Evolutionary conservation across 2,797 vertebrate species (phyloP).

Genomic region (Crocodylus rhombifer): DNA sequence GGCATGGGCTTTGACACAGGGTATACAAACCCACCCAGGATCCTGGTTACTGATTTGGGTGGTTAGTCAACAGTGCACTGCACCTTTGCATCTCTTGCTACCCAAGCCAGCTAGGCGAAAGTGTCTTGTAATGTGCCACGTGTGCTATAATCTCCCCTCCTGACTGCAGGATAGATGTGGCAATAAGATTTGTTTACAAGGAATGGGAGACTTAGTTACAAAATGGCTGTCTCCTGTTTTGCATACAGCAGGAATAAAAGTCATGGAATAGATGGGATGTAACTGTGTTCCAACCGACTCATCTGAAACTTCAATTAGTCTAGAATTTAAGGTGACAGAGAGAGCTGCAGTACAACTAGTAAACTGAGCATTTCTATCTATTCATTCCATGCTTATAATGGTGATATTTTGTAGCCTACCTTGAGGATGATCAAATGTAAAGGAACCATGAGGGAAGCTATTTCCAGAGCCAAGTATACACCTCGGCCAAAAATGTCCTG

Average conservation of each 20-base stretch:
- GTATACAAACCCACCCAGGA: neutral
- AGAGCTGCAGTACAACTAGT: neutral
- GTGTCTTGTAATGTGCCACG: too few relatives aligned
- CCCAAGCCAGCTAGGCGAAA: too few relatives aligned
- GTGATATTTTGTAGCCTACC: neutral
- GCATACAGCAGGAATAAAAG: neutral
- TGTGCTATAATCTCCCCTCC: too few relatives aligned
- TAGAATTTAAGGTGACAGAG: rapidly evolving
- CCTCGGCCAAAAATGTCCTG: neutral
- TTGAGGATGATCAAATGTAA: neutral
- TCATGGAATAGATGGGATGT: neutral
- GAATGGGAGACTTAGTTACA: neutral
- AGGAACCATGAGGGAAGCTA: neutral
- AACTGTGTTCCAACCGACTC: neutral
- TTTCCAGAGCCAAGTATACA: rapidly evolving
- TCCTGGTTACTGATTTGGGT: neutral
- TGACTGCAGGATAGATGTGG: too few relatives aligned
- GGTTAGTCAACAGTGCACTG: rapidly evolving
- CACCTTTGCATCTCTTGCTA: neutral
- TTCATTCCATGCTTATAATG: rapidly evolving
- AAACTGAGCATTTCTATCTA: rapidly evolving
- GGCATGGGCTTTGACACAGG: too few relatives aligned
- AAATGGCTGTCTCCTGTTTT: neutral
- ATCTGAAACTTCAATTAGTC: neutral
- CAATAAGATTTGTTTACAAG: neutral